These are phyloP conservation scores for Abrostola triplasia DNA, from an alignment of 2,888 invertebrate genomes.

Conservation along the genomic window DNA sequence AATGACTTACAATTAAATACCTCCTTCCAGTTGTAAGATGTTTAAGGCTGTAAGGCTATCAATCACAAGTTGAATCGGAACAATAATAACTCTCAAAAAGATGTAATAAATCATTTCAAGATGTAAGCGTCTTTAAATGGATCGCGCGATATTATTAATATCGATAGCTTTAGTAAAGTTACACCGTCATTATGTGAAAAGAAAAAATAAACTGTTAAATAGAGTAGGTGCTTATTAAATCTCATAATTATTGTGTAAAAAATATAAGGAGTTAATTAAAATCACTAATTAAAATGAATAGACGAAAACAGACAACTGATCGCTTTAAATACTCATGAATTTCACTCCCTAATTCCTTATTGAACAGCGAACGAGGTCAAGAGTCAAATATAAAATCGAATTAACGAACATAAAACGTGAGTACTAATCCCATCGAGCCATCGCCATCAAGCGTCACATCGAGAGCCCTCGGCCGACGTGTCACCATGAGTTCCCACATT, in stretches of 20 bases:
- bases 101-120: slow-evolving; percentile 38
- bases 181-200: slow-evolving; percentile 1
- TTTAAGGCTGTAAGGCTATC: slow-evolving; percentile 31
- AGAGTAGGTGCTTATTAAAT: background rate
- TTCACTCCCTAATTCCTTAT: slow-evolving; percentile 29
- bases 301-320: slow-evolving; percentile 14
- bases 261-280: no score
- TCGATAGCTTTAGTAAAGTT: slow-evolving; percentile 18
- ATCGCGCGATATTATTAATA: slow-evolving; percentile 22
- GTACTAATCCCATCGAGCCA: slow-evolving; percentile 48
- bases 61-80: slow-evolving; percentile 44
- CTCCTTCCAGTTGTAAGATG: slow-evolving; percentile 8
- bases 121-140: slow-evolving; percentile 22
- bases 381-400: slow-evolving; percentile 46
- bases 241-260: no score
- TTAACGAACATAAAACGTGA: slow-evolving; percentile 52
- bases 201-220: background rate
- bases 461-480: slow-evolving; percentile 49
- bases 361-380: slow-evolving; percentile 38
- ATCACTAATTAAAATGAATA: slow-evolving; percentile 35
- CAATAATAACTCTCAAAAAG: slow-evolving; percentile 40
- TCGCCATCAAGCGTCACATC: slow-evolving; percentile 39
- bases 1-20: slow-evolving; percentile 21
- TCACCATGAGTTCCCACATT: slow-evolving; percentile 52
- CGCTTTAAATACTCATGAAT: slow-evolving; percentile 7